phyloP scores from a whole-genome alignment of 2,113 vertebrate species.

The Cyanoramphus novaezelandiae region DNA sequence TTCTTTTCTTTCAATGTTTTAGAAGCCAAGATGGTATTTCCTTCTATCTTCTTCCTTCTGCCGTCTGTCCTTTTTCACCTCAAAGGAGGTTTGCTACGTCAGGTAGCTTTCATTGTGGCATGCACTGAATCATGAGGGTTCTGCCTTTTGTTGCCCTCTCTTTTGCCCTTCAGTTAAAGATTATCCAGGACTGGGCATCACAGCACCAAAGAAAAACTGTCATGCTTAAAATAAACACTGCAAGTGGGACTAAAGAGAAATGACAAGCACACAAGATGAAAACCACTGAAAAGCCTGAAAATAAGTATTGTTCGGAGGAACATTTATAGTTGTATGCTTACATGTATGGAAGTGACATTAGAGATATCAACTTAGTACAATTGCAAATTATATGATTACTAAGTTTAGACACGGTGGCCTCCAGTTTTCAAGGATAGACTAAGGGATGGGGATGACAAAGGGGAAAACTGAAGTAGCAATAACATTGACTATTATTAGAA shows the following conservation, averaged over 20 bases:
- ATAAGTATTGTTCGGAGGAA: not conserved
- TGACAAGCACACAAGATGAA: not conserved
- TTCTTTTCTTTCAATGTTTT: conserved; percentile 10
- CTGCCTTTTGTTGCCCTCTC: not conserved
- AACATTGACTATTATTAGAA: not conserved
- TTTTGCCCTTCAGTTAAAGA: not conserved
- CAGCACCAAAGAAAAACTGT: not conserved
- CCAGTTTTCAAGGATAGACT: not conserved
- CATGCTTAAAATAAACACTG: not conserved
- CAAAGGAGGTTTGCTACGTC: not conserved
- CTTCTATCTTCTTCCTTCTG: not conserved
- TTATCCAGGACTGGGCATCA: not conserved
- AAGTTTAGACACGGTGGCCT: not conserved
- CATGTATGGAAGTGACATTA: not conserved
- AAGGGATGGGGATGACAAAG: not conserved
- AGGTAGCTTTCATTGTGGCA: not conserved
- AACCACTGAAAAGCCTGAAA: not conserved
- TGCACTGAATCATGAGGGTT: not conserved
- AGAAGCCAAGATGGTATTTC: not conserved
- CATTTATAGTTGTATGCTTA: not conserved
- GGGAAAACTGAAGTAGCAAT: not conserved
- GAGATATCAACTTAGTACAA: not conserved
- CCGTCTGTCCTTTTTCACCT: not conserved
- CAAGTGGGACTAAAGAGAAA: not conserved
- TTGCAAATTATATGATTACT: not conserved